Evolutionary conservation across 2,113 vertebrate genomes (phyloP).

Genomic region (Rallus limicola): DNA sequence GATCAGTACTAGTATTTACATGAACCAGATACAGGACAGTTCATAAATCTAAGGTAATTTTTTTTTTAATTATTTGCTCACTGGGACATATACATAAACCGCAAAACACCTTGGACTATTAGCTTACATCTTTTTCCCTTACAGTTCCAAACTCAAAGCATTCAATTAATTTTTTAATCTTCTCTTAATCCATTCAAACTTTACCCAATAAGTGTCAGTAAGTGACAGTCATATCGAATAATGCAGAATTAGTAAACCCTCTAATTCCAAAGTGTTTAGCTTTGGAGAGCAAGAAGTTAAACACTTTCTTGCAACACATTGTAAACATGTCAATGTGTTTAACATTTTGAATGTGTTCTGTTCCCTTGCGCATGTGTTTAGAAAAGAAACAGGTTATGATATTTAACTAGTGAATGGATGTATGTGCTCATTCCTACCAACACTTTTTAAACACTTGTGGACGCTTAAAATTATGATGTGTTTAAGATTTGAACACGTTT

Average conservation of each 20-base stretch:
- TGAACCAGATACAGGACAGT: neutral
- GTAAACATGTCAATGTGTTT: slow-evolving; percentile 88
- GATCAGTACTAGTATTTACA: neutral
- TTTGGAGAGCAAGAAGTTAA: slow-evolving; percentile 82
- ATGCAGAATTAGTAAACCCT: slow-evolving; percentile 76
- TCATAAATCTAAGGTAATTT: slow-evolving; percentile 5
- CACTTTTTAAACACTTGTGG: slow-evolving; percentile 81
- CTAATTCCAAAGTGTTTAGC: slow-evolving; percentile 82
- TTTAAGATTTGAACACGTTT: slow-evolving; percentile 79
- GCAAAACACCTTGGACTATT: neutral
- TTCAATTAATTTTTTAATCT: neutral
- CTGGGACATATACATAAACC: slow-evolving; percentile 31
- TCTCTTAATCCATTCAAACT: slow-evolving; percentile 50
- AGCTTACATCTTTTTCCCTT: slow-evolving; percentile 6
- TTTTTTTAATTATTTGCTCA: slow-evolving; percentile 51
- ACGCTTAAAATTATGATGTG: slow-evolving; percentile 85
- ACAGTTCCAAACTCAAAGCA: neutral
- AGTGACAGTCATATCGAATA: slow-evolving; percentile 57
- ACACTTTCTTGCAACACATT: slow-evolving; percentile 83
- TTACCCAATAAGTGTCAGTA: slow-evolving; percentile 60
- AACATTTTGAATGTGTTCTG: slow-evolving; percentile 80
- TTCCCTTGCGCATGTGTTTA: slow-evolving; percentile 74
- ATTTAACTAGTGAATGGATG: slow-evolving; percentile 81
- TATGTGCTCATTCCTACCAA: slow-evolving; percentile 77
- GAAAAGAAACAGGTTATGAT: slow-evolving; percentile 83